Base-by-base conservation (phyloP, 2,888 invertebrate genomes). In the Meiosimyza decipiens region DNA sequence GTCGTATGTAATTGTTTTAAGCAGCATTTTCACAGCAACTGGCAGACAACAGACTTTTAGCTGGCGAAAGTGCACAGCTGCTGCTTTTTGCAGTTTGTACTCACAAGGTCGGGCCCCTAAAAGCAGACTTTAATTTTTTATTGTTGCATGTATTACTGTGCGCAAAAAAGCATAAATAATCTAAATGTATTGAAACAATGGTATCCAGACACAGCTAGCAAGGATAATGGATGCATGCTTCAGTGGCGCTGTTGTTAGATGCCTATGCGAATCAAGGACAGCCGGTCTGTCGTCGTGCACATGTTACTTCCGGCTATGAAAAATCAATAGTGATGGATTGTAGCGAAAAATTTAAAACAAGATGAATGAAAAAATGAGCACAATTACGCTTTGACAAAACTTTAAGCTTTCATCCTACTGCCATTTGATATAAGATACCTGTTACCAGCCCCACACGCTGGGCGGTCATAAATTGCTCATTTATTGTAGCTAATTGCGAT, bases 401-500 rank as follows among this genome's bases (percentile, higher is more conserved):
- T 40, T 40, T 40, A 40, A 9, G 7, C 9, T 40, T 1, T 7
- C 9, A 1, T 9, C 6, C 2, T 40, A 40, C 40, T 9, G 9
- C 6, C 9, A 9, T 9, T 6, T 5, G 9, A 40, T 9, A 40
- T 9, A 40, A 7, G 40, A 40, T 9, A 40, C 40, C 40, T 40
- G 40, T 9, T 40, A 40, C 1, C 40, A 40, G 9, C 18, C 22
- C 16, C 12, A 22, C 3, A 51, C 11, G 1, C 28, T 64, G 22
- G 12, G 22, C 57, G 33, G 73, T 74, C 78, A 80, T 83, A 81
- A 85, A 85, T 82, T 85, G 85, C 80, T 84, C 85, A 85, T 84
- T 85, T 85, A 85, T 84, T 82, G 83, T 79, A 80, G 84, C 85
- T 85, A 85, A 85, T 85, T 85, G 85, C 79, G 80, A 81, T 82